A percentile compares a stretch with the other conserved stretches of the same genome.
Conservation (phyloP, 2,888 invertebrate genomes). For the Sabatieria punctata region DNA sequence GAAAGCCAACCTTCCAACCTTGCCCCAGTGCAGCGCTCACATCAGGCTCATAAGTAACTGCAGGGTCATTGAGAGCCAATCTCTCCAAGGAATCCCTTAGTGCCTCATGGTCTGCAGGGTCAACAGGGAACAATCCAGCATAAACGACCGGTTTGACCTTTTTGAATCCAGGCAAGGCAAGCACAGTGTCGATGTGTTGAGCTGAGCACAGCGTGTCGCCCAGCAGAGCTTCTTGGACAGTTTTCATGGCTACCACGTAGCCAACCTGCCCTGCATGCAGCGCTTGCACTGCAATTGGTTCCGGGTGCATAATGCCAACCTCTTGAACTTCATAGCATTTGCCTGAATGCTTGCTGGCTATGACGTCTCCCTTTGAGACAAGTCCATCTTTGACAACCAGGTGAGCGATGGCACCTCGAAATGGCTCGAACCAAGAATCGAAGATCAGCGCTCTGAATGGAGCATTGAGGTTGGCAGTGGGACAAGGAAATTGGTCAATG, state of each 20-base stretch:
- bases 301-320: slow-evolving; percentile 8
- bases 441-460: slow-evolving; percentile 65
- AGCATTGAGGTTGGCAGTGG: slow-evolving; percentile 29
- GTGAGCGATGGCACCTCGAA: slow-evolving; percentile 58
- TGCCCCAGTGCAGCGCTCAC: neutral
- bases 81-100: slow-evolving; percentile 59
- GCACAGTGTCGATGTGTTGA: slow-evolving; percentile 36
- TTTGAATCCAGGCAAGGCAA: slow-evolving; percentile 48
- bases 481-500: slow-evolving; percentile 46
- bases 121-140: slow-evolving; percentile 74
- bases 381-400: slow-evolving; percentile 60
- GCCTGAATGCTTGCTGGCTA: no score
- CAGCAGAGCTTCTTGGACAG: slow-evolving; percentile 51
- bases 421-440: slow-evolving; percentile 83
- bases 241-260: slow-evolving; percentile 60
- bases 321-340: no score
- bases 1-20: slow-evolving; percentile 10
- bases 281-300: neutral
- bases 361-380: slow-evolving; percentile 49
- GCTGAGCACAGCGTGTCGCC: slow-evolving; percentile 51
- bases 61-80: slow-evolving; percentile 79
- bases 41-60: slow-evolving; percentile 50
- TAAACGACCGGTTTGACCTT: slow-evolving; percentile 59
- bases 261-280: slow-evolving; percentile 75
- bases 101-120: slow-evolving; percentile 39